phyloP scores from a whole-genome alignment of 1,140 invertebrate genomes.

The Artemia franciscana region DNA sequence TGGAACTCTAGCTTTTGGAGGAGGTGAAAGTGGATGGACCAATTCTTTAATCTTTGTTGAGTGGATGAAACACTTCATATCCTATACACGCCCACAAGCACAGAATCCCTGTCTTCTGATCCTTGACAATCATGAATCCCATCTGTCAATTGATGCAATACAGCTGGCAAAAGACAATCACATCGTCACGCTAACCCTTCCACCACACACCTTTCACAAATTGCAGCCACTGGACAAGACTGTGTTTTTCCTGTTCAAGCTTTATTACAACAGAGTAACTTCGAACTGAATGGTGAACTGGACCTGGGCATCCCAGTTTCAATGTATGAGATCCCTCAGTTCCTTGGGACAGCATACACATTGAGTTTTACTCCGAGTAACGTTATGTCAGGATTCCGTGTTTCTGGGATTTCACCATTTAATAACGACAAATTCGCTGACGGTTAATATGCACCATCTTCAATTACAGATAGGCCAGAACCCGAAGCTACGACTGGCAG shows the following conservation, averaged over 20 bases:
- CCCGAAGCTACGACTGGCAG: too few species aligned
- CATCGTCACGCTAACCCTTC: constrained; percentile 16
- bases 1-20: constrained; percentile 15
- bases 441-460: too few species aligned
- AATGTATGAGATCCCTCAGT: too few species aligned
- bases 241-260: constrained; percentile 22
- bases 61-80: constrained; percentile 19
- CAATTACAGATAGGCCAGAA: too few species aligned
- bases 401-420: too few species aligned
- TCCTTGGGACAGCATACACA: too few species aligned
- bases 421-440: too few species aligned
- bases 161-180: constrained; percentile 18
- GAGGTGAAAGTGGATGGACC: constrained; percentile 20
- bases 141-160: constrained; percentile 15
- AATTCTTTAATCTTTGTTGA: constrained; percentile 15
- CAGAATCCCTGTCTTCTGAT: constrained; percentile 19
- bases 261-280: constrained; percentile 27
- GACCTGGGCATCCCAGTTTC: too few species aligned
- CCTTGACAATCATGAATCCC: constrained; percentile 21
- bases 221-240: constrained; percentile 22
- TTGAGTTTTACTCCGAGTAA: too few species aligned
- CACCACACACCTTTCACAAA: constrained; percentile 15
- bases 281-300: constrained; percentile 25
- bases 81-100: constrained; percentile 15
- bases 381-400: too few species aligned